Conservation (phyloP, 2,888 invertebrate genomes). For the Odontocolon sp. region DNA sequence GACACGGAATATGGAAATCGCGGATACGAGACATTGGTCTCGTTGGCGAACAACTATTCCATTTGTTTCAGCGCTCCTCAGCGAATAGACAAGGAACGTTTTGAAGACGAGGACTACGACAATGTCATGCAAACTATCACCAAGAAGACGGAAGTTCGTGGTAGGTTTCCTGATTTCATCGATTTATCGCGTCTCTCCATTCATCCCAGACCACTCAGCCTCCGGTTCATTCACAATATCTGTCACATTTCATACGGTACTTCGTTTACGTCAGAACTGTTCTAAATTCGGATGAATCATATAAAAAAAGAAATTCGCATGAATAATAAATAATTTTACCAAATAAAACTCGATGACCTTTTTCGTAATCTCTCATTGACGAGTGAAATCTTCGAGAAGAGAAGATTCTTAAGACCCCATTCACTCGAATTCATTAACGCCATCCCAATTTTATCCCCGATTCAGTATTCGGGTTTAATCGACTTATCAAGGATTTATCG, state of each 20-base stretch:
- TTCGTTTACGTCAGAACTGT: background rate
- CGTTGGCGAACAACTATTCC: constrained; percentile 79
- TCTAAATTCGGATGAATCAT: background rate
- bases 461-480: constrained; percentile 17
- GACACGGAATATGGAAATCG: constrained; percentile 83
- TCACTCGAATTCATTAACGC: constrained; percentile 12
- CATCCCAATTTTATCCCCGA: background rate
- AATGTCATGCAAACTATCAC: constrained; percentile 79
- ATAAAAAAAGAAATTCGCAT: too few relatives aligned
- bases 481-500: constrained; percentile 44
- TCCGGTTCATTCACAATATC: constrained; percentile 41
- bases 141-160: constrained; percentile 81
- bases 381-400: background rate
- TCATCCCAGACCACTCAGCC: background rate
- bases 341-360: constrained; percentile 28
- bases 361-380: background rate
- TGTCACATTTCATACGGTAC: background rate
- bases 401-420: constrained; percentile 13
- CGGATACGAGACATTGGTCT: constrained; percentile 81
- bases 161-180: constrained; percentile 70
- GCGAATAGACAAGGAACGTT: constrained; percentile 80
- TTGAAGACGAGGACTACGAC: constrained; percentile 79
- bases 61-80: constrained; percentile 82
- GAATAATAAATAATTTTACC: constrained; percentile 29
- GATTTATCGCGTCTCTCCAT: constrained; percentile 22